Evolutionary conservation across 1,140 invertebrate species (phyloP).

Genomic region (Trichonephila clavata): DNA sequence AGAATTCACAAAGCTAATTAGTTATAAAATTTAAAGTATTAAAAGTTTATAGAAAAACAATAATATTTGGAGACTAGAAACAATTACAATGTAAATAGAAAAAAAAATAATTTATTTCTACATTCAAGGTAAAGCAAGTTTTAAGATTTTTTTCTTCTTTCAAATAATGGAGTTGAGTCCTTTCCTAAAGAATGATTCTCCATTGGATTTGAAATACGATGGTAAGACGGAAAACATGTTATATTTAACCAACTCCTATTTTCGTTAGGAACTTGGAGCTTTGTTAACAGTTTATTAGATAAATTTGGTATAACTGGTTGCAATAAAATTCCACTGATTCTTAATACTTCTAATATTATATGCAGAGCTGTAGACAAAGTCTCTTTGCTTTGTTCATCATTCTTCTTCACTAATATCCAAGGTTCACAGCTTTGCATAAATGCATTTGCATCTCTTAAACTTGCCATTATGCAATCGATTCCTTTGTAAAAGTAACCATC

Average conservation of each 20-base stretch:
- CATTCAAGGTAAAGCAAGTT: background rate
- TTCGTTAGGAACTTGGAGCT: conserved; percentile 79
- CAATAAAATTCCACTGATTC: conserved; percentile 89
- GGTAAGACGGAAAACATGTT: conserved; percentile 65
- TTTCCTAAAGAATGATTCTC: conserved; percentile 1
- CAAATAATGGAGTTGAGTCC: conserved; percentile 45
- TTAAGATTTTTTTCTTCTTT: conserved; percentile 31
- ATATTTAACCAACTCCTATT: conserved; percentile 72
- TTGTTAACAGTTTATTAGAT: conserved; percentile 83
- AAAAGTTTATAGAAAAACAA: too few relatives aligned
- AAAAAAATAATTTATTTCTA: background rate
- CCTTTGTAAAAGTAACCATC: conserved; percentile 92
- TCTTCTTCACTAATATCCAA: conserved; percentile 89
- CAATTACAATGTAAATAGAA: background rate
- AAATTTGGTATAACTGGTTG: conserved; percentile 92
- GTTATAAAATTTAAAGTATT: too few relatives aligned
- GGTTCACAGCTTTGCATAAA: conserved; percentile 93
- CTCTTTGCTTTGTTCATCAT: conserved; percentile 78
- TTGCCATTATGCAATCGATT: conserved; percentile 88
- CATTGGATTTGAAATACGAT: conserved; percentile 33
- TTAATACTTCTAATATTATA: conserved; percentile 90
- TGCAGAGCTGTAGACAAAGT: conserved; percentile 89
- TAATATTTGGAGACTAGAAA: background rate
- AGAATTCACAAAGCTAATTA: too few relatives aligned
- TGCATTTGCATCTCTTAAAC: conserved; percentile 89